Evolutionary conservation across 2,113 vertebrate genomes (phyloP), one percentile per base, ranked within the genome.

Genomic region (Ranitomeya imitator): DNA sequence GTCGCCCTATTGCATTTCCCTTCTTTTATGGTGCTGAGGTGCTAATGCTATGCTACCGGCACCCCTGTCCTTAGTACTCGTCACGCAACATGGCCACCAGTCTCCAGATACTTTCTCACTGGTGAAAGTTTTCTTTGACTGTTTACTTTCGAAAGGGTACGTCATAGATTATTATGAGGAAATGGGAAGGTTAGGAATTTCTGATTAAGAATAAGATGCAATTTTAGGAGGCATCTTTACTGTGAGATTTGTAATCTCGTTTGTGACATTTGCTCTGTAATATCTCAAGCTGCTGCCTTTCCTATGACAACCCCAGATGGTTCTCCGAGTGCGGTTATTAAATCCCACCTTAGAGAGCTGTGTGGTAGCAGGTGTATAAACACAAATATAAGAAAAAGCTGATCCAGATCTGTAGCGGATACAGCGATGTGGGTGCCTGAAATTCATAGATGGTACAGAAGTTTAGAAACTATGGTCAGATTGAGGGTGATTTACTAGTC

Each of bases 181-280:
- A 81, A 61, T 14, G 6, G 2, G 69, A 67, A 51, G 51, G 82
- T 69, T 65, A 83, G 69, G 6, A 45, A 37, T 14, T 54, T 83
- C 6, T n/a, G 57, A 19, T 15, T 76, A 51, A 59, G n/a, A 85
- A 61, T 19, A 61, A 76, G 60, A 61, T 60, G 54, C 67, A 60
- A 86, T 61, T 86, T 71, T 18, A 51, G 14, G 26, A 71, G 9
- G 54, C n/a, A 80, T 86, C 77, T 63, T 65, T 37, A 80, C 26
- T 80, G 61, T 79, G 67, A 57, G 55, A 69, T 79, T 69, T 69
- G 76, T 79, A 69, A 86, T 86, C 85, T 79, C 26, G 19, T 86
- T 79, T 86, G 63, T 80, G 77, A 67, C 18, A 57, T 86, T 67
- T 80, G n/a, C 77, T 87, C n/a, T 87, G 11, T 87, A 87, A 87